Percentiles rank a stretch among this genome's conserved stretches.
phyloP scores from a whole-genome alignment of 2,797 vertebrate genomes.

The Nasua narica region DNA sequence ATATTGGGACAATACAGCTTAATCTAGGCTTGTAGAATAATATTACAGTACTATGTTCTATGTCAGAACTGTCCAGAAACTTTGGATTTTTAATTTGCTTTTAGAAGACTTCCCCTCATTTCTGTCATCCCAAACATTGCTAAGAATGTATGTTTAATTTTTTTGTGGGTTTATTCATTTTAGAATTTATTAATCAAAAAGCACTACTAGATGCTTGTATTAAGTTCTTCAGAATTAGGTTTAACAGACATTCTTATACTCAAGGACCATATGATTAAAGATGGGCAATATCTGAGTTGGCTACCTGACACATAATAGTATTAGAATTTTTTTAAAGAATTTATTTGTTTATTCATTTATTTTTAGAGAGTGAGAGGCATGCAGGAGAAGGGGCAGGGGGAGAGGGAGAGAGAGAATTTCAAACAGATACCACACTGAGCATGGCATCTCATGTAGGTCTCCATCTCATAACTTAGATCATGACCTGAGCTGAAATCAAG shows the following conservation, averaged over 20 bases:
- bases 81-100: neutral
- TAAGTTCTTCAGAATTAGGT: neutral
- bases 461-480: neutral
- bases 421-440: neutral
- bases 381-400: neutral
- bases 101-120: neutral
- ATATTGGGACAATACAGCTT: neutral
- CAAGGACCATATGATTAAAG: neutral
- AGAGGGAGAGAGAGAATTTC: neutral
- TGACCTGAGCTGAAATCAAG: neutral
- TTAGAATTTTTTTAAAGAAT: neutral
- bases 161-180: slow-evolving; percentile 7
- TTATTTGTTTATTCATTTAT: neutral
- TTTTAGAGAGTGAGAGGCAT: neutral
- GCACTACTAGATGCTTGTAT: neutral
- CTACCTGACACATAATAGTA: neutral
- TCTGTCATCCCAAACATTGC: neutral
- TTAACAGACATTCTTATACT: neutral
- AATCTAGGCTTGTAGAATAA: neutral
- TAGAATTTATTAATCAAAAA: slow-evolving; percentile 19
- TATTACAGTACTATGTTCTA: neutral
- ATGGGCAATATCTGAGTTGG: neutral
- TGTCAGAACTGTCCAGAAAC: neutral
- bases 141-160: neutral
- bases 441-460: neutral